These are phyloP conservation scores for Aphidius colemani DNA, from an alignment of 2,888 invertebrate species.

Conservation along the genomic window DNA sequence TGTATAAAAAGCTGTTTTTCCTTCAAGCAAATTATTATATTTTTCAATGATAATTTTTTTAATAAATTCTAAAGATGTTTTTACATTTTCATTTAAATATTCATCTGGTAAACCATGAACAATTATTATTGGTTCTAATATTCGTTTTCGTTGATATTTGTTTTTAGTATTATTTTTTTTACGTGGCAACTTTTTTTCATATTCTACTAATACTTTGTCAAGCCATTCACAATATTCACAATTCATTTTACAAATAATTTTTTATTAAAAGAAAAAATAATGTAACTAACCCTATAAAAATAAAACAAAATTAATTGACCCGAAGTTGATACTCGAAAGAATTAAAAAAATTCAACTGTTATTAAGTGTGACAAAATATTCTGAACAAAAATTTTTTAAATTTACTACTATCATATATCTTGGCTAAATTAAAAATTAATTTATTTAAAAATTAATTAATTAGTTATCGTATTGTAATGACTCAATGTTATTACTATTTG, in stretches of 20 bases:
- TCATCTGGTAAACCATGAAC: conserved; percentile 41
- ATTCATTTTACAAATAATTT: conserved; percentile 27
- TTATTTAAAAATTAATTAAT: no score
- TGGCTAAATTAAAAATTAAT: no score
- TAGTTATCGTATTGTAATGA: no score
- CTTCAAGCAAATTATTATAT: conserved; percentile 39
- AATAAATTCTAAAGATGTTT: conserved; percentile 30
- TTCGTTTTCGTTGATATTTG: background rate
- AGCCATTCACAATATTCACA: conserved; percentile 50
- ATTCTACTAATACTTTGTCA: conserved; percentile 25
- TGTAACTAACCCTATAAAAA: no score
- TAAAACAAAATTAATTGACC: background rate
- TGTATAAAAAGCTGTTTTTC: conserved; percentile 36
- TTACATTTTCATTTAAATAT: conserved; percentile 4
- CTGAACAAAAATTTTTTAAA: no score
- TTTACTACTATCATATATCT: no score
- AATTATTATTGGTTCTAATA: conserved; percentile 40
- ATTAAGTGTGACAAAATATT: no score
- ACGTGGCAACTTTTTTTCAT: background rate
- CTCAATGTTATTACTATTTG: no score
- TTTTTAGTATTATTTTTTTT: background rate
- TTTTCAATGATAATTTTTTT: conserved; percentile 40
- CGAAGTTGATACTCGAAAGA: background rate
- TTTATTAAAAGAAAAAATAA: background rate
- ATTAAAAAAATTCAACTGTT: background rate